These are phyloP conservation scores for Linepithema humile DNA, from an alignment of 1,140 invertebrate genomes.

Conservation along the genomic window DNA sequence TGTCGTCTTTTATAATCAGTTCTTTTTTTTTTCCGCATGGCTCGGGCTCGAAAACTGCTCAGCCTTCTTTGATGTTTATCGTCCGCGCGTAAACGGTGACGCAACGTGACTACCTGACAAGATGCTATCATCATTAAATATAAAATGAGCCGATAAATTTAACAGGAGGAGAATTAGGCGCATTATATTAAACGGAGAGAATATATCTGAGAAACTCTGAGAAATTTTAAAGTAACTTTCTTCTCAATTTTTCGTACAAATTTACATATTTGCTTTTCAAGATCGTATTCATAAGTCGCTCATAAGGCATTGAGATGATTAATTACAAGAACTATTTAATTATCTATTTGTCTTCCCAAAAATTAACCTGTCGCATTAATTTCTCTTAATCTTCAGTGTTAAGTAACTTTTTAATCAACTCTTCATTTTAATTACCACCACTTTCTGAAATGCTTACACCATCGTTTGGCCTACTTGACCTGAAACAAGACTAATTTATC, in stretches of 20 bases:
- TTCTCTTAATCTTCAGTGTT: neutral
- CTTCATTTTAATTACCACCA: neutral
- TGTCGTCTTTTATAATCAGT: neutral
- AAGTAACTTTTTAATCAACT: constrained; percentile 14
- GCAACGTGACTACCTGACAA: no score
- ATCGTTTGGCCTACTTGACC: neutral
- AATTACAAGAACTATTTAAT: neutral
- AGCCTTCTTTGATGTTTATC: neutral
- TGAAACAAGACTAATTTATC: neutral
- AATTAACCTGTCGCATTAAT: neutral
- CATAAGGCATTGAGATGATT: neutral
- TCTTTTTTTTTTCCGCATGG: neutral
- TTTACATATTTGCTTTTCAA: no score
- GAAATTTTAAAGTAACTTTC: no score
- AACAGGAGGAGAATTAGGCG: no score
- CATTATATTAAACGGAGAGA: no score
- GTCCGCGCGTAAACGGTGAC: neutral
- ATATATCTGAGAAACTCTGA: no score
- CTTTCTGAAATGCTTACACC: neutral
- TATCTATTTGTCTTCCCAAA: neutral
- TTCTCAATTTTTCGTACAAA: no score
- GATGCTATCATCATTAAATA: no score
- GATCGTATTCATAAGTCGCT: neutral
- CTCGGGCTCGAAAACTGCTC: neutral
- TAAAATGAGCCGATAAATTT: no score